Evolutionary conservation across 2,888 invertebrate genomes (phyloP), one percentile per base, ranked within the genome.

Genomic region (Steinernema carpocapsae): DNA sequence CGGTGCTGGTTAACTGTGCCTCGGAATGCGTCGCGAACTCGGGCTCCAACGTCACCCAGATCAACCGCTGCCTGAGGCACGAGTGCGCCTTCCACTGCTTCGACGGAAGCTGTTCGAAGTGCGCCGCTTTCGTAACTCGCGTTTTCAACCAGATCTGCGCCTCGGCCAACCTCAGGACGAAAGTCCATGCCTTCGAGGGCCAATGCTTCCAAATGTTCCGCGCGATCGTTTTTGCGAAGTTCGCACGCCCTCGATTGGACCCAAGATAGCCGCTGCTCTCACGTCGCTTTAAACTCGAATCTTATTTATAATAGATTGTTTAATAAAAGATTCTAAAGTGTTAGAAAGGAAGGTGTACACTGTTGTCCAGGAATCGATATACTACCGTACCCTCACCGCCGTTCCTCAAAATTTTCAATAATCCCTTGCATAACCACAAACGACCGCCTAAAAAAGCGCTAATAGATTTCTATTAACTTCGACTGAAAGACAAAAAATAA

Each of bases 101-200:
- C 70, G 84, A 85, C 74, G 85, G 85, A 32, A 78, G 79, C 0
- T 85, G 85, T 74, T 83, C 81, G 22, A 83, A 83, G 51, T 85
- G 85, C 46, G 82, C 84, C 10, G 84, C 83, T n/a, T 85, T 85
- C 51, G 77, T 83, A 7, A 85, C 85, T 1, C 74, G 84, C 74
- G 79, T 85, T 22, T 85, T 85, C 77, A 85, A 85, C 59, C 84
- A 85, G 76, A 80, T 85, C 78, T 85, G 85, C 72, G 82, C 83
- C 1, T 75, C 81, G 22, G 84, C 82, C 43, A 80, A 84, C 32
- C 82, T 85, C 75, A 76, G 84, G n/a, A 70, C 73, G 26, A 78
- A 78, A 59, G 78, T 84, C 14, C 74, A 74, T 29, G 75, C 77
- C n/a, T 83, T 78, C 76, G 75, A 76, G 73, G 85, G 85, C n/a